These are phyloP conservation scores for Trinectes maculatus DNA, from an alignment of 2,113 vertebrate genomes.

Conservation along the genomic window DNA sequence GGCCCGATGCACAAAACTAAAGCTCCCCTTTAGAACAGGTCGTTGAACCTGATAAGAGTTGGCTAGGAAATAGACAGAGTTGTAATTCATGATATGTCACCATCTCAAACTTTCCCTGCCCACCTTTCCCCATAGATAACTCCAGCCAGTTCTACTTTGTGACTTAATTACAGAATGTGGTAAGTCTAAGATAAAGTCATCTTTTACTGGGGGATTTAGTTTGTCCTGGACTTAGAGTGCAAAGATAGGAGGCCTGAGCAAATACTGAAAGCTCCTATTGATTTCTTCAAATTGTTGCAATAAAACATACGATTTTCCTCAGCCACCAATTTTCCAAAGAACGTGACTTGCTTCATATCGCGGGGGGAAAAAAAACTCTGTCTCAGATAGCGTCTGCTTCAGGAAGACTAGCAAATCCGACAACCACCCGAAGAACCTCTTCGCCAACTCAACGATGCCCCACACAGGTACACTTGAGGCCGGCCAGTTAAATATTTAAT, in stretches of 20 bases:
- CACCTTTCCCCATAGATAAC: conserved; percentile 63
- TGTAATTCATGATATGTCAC: conserved; percentile 75
- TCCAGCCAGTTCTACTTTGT: conserved; percentile 66
- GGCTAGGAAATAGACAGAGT: conserved; percentile 63
- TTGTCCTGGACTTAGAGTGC: conserved; percentile 31
- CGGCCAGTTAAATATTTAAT: neutral
- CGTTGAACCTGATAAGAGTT: conserved; percentile 69
- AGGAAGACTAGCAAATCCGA: neutral
- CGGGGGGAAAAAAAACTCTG: conserved; percentile 9
- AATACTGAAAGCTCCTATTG: conserved; percentile 47
- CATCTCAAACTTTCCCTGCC: conserved; percentile 60
- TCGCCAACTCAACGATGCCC: neutral
- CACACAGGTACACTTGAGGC: neutral
- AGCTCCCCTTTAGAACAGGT: conserved; percentile 71
- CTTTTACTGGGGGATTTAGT: conserved; percentile 52
- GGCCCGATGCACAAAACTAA: conserved; percentile 68
- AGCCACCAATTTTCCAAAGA: neutral
- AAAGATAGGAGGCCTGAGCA: conserved; percentile 30
- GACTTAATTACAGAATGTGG: conserved; percentile 70
- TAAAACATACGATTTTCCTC: conserved; percentile 27
- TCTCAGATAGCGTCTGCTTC: conserved; percentile 25
- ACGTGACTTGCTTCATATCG: neutral
- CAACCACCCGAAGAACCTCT: neutral
- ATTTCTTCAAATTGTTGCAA: conserved; percentile 41
- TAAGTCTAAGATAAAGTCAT: conserved; percentile 64